A percentile compares a stretch with the other conserved stretches of the same genome.
Evolutionary conservation across 2,888 invertebrate genomes (phyloP).

Genomic region (Plagiodera versicolora): DNA sequence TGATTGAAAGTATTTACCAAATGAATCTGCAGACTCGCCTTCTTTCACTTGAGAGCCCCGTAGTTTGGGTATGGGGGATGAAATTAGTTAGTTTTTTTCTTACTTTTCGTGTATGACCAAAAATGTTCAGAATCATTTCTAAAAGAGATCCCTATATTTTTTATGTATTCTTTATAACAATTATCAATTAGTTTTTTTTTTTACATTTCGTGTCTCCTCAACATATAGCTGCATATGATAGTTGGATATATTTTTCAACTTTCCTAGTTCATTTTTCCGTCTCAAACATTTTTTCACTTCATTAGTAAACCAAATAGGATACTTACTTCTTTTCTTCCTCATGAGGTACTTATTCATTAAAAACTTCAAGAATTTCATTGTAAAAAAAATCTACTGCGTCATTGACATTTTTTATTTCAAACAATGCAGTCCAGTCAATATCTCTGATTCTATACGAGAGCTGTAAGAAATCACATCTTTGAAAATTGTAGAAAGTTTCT

Average conservation of each 20-base stretch:
- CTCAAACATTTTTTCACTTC: background rate
- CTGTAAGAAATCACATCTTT: too few species aligned
- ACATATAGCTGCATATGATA: background rate
- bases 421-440: too few species aligned
- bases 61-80: too few species aligned
- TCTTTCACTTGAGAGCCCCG: background rate
- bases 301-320: background rate
- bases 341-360: too few species aligned
- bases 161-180: background rate
- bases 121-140: background rate
- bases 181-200: slow-evolving; percentile 1
- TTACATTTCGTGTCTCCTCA: background rate
- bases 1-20: slow-evolving; percentile 1
- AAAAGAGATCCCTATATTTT: background rate
- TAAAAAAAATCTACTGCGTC: too few species aligned
- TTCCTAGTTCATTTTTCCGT: background rate
- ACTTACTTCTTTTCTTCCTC: too few species aligned
- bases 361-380: too few species aligned
- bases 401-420: too few species aligned
- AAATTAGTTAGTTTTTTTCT: too few species aligned
- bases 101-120: background rate
- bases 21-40: background rate
- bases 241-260: slow-evolving; percentile 1
- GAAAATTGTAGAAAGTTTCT: too few species aligned
- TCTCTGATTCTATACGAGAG: too few species aligned